A percentile compares a stretch with the other conserved stretches of the same genome.
Conservation (phyloP, 2,888 invertebrate genomes). For the Cetonia aurata region DNA sequence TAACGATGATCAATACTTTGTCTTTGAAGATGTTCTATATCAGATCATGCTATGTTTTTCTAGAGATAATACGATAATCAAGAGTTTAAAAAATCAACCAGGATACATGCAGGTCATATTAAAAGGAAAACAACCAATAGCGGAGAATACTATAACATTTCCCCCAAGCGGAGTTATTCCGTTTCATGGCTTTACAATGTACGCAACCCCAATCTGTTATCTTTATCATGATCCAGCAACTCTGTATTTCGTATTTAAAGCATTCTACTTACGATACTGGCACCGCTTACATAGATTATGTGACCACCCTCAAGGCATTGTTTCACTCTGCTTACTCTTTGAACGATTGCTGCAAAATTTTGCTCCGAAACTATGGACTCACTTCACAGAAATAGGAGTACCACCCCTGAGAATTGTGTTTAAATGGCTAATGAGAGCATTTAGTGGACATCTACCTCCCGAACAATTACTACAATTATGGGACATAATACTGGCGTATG, state of each 20-base stretch:
- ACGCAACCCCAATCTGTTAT: slow-evolving; percentile 96
- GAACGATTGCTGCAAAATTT: slow-evolving; percentile 91
- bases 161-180: slow-evolving; percentile 97
- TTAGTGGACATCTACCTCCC: slow-evolving; percentile 93
- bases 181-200: slow-evolving; percentile 98
- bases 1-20: slow-evolving; percentile 98
- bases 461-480: slow-evolving; percentile 92
- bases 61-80: slow-evolving; percentile 85
- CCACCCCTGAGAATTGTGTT: slow-evolving; percentile 93
- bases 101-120: slow-evolving; percentile 80
- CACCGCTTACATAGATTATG: slow-evolving; percentile 92
- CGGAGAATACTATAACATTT: slow-evolving; percentile 81
- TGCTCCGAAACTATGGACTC: slow-evolving; percentile 92
- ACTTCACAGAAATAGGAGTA: slow-evolving; percentile 88
- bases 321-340: slow-evolving; percentile 89
- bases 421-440: slow-evolving; percentile 97
- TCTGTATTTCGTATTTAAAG: slow-evolving; percentile 90
- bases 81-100: slow-evolving; percentile 75
- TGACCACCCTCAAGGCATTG: slow-evolving; percentile 93
- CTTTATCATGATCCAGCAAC: slow-evolving; percentile 89
- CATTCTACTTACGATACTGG: slow-evolving; percentile 93
- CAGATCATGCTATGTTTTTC: slow-evolving; percentile 95
- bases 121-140: slow-evolving; percentile 76
- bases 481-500: slow-evolving; percentile 93
- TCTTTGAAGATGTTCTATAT: slow-evolving; percentile 95